A percentile compares a stretch with the other conserved stretches of the same genome.
Conservation (phyloP, 1,140 invertebrate genomes). For the Delia radicum region DNA sequence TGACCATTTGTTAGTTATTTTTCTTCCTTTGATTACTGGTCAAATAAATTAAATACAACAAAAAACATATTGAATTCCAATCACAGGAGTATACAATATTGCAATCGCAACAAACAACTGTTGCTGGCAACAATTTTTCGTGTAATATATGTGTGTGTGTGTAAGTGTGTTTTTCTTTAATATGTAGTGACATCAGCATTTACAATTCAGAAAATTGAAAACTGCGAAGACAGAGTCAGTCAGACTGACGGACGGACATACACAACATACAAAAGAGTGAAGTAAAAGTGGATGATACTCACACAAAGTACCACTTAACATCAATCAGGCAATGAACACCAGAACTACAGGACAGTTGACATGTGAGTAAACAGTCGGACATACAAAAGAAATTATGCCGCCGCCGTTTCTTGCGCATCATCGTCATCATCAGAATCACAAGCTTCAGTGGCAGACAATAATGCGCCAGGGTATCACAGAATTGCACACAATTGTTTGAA, state of each 20-base stretch:
- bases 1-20: too few relatives aligned
- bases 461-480: constrained; percentile 2
- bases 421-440: neutral
- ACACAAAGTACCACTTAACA: constrained; percentile 42
- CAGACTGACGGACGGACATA: neutral
- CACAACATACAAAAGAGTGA: neutral
- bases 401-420: constrained; percentile 11
- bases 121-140: neutral
- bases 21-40: neutral
- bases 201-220: neutral
- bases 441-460: constrained; percentile 14
- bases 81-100: neutral
- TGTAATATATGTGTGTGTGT: too few relatives aligned
- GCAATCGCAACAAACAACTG: neutral
- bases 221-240: neutral
- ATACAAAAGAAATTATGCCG: constrained; percentile 14
- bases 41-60: neutral
- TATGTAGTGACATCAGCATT: constrained; percentile 1
- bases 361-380: constrained; percentile 43
- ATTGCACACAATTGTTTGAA: neutral
- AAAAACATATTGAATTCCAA: neutral
- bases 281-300: constrained; percentile 17
- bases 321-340: constrained; percentile 44
- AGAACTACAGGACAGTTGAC: constrained; percentile 40
- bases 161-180: neutral